Percentiles rank a stretch among this genome's conserved stretches.
Conservation (phyloP, 2,113 vertebrate genomes). For the Asarcornis scutulata region DNA sequence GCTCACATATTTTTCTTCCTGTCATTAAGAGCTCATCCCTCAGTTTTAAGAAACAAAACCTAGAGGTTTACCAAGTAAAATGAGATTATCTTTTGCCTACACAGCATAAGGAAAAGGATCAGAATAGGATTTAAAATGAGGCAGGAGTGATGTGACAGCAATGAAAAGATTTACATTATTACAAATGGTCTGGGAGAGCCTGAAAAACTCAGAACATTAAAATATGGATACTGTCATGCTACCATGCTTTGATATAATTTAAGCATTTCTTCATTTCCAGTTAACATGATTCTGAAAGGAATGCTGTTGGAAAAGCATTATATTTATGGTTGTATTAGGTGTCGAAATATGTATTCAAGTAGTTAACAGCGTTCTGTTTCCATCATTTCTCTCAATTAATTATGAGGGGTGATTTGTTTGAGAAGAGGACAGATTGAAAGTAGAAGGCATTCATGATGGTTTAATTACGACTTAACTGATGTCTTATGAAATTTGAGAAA, state of each 20-base stretch:
- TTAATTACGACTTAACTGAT: conserved; percentile 12
- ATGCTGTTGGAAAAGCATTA: not conserved
- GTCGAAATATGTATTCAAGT: not conserved
- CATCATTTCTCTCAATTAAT: not conserved
- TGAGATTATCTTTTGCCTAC: conserved; percentile 11
- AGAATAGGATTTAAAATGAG: conserved; percentile 26
- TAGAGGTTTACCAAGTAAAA: conserved; percentile 45
- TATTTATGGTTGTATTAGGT: not conserved
- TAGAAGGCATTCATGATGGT: not conserved
- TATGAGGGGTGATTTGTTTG: not conserved
- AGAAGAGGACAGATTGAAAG: not conserved
- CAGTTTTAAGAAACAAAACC: conserved; percentile 16
- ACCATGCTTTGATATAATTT: not conserved
- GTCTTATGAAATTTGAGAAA: not conserved
- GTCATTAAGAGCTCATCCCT: not conserved
- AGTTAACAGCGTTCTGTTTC: not conserved
- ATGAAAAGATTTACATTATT: not conserved
- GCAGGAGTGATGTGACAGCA: conserved; percentile 22
- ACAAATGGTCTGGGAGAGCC: not conserved
- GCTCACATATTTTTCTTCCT: not conserved
- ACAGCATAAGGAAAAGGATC: not conserved
- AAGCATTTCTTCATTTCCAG: not conserved
- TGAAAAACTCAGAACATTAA: not conserved
- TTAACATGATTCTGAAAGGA: not conserved
- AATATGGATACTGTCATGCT: not conserved